Evolutionary conservation across 1,140 invertebrate genomes (phyloP), one percentile per base, ranked within the genome.

Genomic region (Sitophilus oryzae): DNA sequence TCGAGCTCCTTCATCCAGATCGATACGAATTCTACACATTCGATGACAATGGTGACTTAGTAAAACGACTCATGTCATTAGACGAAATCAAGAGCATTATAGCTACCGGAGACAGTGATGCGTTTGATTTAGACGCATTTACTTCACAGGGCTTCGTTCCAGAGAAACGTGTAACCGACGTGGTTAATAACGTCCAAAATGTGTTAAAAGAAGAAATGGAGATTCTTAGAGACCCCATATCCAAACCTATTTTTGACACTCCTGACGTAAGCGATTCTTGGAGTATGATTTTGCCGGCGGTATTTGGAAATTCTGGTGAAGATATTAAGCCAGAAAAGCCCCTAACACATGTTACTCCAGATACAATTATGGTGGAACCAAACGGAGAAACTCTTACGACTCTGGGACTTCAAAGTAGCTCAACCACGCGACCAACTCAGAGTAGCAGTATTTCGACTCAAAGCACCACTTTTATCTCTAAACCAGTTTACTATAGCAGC

Each of bases 21-120:
- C 76, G 81, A 71, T 90, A 89, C 71, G 86, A 89, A 69, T 90
- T 89, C 67, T 90, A 89, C 64, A 89, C 88, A 0, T 88, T 89
- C 62, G 83, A 89, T 64, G 84, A 88, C 61, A 82, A 82, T 37
- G 88, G 88, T 18, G 85, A 90, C 64, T 76, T 90, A 18, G 81
- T 90, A 1, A 89, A 87, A 64, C 77, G 84, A 57, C 75, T 89
- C 22, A 90, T 91, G 88, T 88, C 86, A 21, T 73, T 88, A 60
- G 78, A 87, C 61, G 85, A 91, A 73, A 90, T 91, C 50, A 85
- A 89, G 66, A 82, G 83, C 37, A 84, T 91, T 46, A 87, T 90
- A 22, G 88, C 88, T 1, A 83, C 82, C 20, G 86, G 86, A 2
- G 84, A 86, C 58, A 79, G 81, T 47, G 81, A 83, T 49, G 53